Evolutionary conservation across 2,888 invertebrate genomes (phyloP).

Genomic region (Schizotus pectinicornis): DNA sequence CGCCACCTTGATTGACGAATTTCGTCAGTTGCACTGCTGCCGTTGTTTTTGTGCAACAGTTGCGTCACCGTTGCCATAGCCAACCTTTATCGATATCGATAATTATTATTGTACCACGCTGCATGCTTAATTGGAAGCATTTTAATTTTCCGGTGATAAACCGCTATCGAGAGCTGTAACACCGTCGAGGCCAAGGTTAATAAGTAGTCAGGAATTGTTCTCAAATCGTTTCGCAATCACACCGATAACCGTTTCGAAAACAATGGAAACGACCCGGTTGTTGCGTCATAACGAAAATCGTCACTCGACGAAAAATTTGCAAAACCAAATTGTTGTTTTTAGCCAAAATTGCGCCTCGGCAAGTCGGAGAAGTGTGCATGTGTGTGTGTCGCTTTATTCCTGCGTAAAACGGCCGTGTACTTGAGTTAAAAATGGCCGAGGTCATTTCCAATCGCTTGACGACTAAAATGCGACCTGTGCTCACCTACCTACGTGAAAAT

Average conservation of each 20-base stretch:
- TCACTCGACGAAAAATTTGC: too few relatives aligned
- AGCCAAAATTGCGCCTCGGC: too few relatives aligned
- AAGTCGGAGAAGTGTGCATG: too few relatives aligned
- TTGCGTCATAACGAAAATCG: too few relatives aligned
- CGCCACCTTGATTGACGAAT: too few relatives aligned
- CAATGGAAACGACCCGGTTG: too few relatives aligned
- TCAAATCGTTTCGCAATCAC: too few relatives aligned
- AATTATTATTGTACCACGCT: neutral
- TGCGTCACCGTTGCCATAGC: neutral
- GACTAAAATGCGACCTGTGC: slow-evolving; percentile 9
- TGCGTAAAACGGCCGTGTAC: slow-evolving; percentile 27
- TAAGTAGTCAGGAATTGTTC: slow-evolving; percentile 22
- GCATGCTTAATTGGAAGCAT: slow-evolving; percentile 16
- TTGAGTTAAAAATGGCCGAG: slow-evolving; percentile 31
- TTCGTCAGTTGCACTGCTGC: too few relatives aligned
- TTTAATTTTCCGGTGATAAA: slow-evolving; percentile 28
- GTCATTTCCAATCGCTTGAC: slow-evolving; percentile 27
- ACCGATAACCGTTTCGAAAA: too few relatives aligned
- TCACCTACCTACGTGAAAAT: slow-evolving; percentile 18
- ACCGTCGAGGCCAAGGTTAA: slow-evolving; percentile 25
- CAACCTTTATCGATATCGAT: too few relatives aligned
- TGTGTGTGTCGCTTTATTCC: slow-evolving; percentile 6
- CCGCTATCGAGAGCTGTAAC: slow-evolving; percentile 1
- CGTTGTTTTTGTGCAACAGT: neutral
- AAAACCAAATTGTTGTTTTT: too few relatives aligned